Percentiles rank a stretch among this genome's conserved stretches.
phyloP scores from a whole-genome alignment of 2,797 vertebrate species.

The Amblyopsis hoosieri region DNA sequence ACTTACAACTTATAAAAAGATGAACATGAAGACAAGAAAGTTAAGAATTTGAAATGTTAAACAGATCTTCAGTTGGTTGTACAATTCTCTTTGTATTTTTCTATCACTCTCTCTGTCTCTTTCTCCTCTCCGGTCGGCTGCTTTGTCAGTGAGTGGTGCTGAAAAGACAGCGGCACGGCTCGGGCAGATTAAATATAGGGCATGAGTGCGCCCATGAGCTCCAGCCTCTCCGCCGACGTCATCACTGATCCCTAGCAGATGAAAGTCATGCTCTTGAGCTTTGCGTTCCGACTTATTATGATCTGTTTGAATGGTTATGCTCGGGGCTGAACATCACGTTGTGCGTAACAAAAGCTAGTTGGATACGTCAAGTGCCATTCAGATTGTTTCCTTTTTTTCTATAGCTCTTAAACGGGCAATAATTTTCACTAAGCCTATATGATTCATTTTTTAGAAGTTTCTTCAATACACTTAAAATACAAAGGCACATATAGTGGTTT shows the following conservation, averaged over 20 bases:
- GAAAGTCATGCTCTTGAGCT: constrained; percentile 15
- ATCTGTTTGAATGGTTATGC: constrained; percentile 17
- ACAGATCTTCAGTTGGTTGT: constrained; percentile 35
- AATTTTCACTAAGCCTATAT: no score
- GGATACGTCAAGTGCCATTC: neutral
- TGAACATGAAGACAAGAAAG: constrained; percentile 18
- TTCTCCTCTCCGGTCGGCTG: constrained; percentile 47
- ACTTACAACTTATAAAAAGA: constrained; percentile 1
- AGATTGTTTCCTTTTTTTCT: no score
- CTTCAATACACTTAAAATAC: no score
- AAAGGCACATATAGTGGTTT: no score
- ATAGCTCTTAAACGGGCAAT: no score
- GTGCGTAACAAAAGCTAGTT: neutral
- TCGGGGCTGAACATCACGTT: neutral
- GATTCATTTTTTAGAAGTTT: no score
- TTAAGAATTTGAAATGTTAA: constrained; percentile 17
- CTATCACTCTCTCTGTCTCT: constrained; percentile 9
- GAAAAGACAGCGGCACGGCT: constrained; percentile 70
- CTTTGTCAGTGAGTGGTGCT: constrained; percentile 67
- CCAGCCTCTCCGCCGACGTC: constrained; percentile 65
- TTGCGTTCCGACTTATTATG: constrained; percentile 29
- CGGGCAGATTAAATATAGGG: constrained; percentile 67
- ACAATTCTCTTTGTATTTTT: constrained; percentile 2
- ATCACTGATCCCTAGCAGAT: constrained; percentile 46
- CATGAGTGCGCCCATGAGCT: constrained; percentile 61